Percentiles rank a stretch among this genome's conserved stretches.
Conservation (phyloP, 2,797 vertebrate species). For the Poecilia picta region DNA sequence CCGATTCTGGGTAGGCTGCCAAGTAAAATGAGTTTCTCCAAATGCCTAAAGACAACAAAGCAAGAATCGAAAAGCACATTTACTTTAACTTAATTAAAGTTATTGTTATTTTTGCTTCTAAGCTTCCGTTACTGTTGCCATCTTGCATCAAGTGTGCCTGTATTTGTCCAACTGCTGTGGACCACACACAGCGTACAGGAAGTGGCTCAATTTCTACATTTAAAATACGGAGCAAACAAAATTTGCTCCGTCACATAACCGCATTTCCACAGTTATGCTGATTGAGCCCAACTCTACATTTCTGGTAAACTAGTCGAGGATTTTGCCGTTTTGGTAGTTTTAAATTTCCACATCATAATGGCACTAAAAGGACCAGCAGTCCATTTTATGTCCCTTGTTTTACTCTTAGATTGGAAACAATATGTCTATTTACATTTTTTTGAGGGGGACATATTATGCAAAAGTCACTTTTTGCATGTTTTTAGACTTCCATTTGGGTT, state of each 20-base stretch:
- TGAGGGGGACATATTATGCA: no score
- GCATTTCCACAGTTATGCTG: background rate
- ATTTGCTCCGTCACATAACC: background rate
- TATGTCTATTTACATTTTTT: background rate
- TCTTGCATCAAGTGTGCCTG: background rate
- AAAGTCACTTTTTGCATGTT: no score
- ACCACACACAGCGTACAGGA: background rate
- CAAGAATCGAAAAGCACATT: background rate
- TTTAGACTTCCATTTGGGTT: no score
- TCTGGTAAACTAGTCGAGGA: background rate
- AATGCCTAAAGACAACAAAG: background rate
- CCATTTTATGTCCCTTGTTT: background rate
- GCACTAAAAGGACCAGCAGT: background rate
- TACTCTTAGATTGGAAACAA: background rate
- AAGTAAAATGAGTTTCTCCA: background rate
- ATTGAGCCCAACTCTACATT: background rate
- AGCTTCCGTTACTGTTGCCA: background rate
- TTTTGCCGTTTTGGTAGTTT: background rate
- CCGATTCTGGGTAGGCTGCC: background rate
- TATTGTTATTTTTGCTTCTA: background rate
- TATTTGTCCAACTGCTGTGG: background rate
- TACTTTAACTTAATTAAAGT: background rate
- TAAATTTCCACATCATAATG: background rate
- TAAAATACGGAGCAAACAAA: background rate
- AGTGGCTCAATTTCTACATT: background rate